A percentile compares a stretch with the other conserved stretches of the same genome.
These are phyloP conservation scores for Tadarida brasiliensis DNA, from an alignment of 2,797 vertebrate genomes.

Conservation along the genomic window DNA sequence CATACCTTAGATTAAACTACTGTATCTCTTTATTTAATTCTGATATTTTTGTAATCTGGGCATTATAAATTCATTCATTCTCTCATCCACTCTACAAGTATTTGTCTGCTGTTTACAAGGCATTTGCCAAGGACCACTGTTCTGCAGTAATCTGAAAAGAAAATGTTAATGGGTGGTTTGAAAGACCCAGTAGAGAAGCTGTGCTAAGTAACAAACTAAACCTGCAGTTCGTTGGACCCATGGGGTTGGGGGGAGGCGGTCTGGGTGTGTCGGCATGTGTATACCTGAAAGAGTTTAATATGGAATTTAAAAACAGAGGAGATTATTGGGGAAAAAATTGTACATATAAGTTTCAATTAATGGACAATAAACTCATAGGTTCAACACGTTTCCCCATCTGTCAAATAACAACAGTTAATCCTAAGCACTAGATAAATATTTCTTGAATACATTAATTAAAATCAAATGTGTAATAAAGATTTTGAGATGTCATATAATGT, in stretches of 20 bases:
- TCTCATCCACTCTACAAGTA: constrained; percentile 1
- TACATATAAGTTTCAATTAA: neutral
- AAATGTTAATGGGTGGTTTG: neutral
- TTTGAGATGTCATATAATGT: neutral
- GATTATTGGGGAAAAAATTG: neutral
- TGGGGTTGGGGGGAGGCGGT: rapidly evolving
- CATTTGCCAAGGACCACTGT: neutral
- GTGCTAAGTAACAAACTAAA: neutral
- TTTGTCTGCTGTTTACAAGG: neutral
- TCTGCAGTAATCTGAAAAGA: constrained; percentile 5
- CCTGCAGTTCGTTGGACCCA: neutral
- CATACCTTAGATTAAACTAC: constrained; percentile 72
- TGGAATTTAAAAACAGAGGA: neutral
- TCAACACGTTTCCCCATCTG: neutral
- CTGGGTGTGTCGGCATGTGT: neutral
- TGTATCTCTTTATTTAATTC: constrained; percentile 60
- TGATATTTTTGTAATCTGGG: neutral
- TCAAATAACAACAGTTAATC: neutral
- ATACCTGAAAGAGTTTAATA: neutral
- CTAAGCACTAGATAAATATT: neutral
- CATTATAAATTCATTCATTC: constrained; percentile 20
- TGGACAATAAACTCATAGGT: neutral
- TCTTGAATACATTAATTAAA: constrained; percentile 7
- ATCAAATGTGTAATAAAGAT: neutral
- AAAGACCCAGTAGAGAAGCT: neutral